phyloP scores from a whole-genome alignment of 2,888 invertebrate genomes.

The Agrilus biguttatus region DNA sequence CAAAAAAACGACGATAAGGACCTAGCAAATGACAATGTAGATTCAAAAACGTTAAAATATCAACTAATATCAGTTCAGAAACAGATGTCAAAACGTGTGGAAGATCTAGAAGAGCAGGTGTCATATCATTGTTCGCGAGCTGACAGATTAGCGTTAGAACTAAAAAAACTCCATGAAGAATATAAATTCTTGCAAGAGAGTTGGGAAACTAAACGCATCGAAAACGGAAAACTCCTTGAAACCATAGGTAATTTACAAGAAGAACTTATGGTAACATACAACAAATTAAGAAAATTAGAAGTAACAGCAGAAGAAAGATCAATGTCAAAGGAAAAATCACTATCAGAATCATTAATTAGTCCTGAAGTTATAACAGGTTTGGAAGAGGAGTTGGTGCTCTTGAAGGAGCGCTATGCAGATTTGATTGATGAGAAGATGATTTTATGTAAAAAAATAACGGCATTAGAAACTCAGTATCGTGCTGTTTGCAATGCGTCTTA shows the following conservation, averaged over 20 bases:
- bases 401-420: conserved; percentile 58
- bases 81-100: conserved; percentile 25
- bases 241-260: neutral
- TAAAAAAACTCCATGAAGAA: conserved; percentile 20
- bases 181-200: conserved; percentile 11
- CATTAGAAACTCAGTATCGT: conserved; percentile 44
- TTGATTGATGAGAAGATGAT: conserved; percentile 46
- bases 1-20: neutral
- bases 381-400: conserved; percentile 57
- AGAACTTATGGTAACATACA: conserved; percentile 2
- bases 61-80: conserved; percentile 27
- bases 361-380: conserved; percentile 44
- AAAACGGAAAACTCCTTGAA: conserved; percentile 1
- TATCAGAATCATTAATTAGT: conserved; percentile 8
- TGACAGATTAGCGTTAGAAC: conserved; percentile 16
- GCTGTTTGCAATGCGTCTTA: conserved; percentile 42
- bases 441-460: conserved; percentile 43
- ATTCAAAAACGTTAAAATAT: conserved; percentile 29
- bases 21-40: conserved; percentile 13
- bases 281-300: neutral
- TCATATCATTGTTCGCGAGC: conserved; percentile 8
- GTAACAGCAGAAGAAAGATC: too few species aligned
- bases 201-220: conserved; percentile 6
- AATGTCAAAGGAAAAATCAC: too few species aligned
- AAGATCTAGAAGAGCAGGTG: conserved; percentile 21